Base-by-base conservation (phyloP, 1,140 invertebrate genomes). In the Leptonema lineaticorne region DNA sequence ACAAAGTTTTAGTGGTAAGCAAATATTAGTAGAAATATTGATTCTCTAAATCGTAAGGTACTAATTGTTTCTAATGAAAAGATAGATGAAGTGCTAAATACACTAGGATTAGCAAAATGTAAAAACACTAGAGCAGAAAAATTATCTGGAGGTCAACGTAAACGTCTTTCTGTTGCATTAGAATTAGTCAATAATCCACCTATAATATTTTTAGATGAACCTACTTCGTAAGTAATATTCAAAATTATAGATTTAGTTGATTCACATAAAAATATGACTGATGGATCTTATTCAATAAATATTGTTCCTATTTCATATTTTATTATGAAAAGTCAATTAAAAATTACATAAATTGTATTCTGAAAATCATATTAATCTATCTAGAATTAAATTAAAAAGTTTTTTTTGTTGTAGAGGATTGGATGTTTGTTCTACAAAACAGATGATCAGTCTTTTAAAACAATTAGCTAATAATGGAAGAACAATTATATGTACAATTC, bases 161-260 rank as follows among this genome's bases (percentile, higher is more conserved):
- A 96, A 79, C 84, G 94, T 69, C 80, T 97, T 4, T 89, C 92
- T 1, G 93, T 97, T 63, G 94, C 93, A 1, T 81, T 95, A 33
- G 91, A 92, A 79, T 76, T 92, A 53, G 83, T 96, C 27, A 94
- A 90, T 75, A 94, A 96, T 79, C 94, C 94, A 9, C 91, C 92
- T 0, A 86, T 97, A 30, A 89, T 97, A 82, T 94, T 95, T 75
- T 86, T 97, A 67, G 95, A 97, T 78, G 95, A 97, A 80, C 94
- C 94, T 45, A 97, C 94, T 5, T 95, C 90, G 94, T 95, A 82
- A 83, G 83, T 81, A 71, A 30, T 22, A 50, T 28, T n/a, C n/a
- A n/a, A n/a, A n/a, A n/a, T n/a, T n/a, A n/a, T n/a, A n/a, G n/a
- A n/a, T n/a, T n/a, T n/a, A n/a, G n/a, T n/a, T n/a, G n/a, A n/a